Conservation (phyloP, 2,797 vertebrate species). For the Microctenopoma steveboyesi region DNA sequence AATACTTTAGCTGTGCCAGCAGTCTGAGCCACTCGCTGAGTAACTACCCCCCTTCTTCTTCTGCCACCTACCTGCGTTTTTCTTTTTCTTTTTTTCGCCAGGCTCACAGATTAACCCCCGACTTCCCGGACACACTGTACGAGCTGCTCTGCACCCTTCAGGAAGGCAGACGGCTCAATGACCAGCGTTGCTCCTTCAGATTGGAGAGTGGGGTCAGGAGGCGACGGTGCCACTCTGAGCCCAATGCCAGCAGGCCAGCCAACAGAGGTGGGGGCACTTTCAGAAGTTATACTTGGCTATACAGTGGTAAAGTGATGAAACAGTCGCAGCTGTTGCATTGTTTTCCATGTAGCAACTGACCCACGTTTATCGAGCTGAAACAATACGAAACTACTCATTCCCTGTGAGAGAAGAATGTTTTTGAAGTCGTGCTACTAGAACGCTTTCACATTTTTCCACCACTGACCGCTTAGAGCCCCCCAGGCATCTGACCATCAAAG, state of each 20-base stretch:
- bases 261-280: slow-evolving; percentile 70
- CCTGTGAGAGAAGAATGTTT: slow-evolving; percentile 11
- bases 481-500: slow-evolving; percentile 3
- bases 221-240: slow-evolving; percentile 86
- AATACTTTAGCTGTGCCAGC: slow-evolving; percentile 58
- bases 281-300: not conserved
- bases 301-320: not conserved
- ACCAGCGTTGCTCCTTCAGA: slow-evolving; percentile 87
- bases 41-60: slow-evolving; percentile 29
- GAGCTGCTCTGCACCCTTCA: slow-evolving; percentile 84
- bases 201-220: slow-evolving; percentile 64
- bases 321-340: not conserved
- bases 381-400: slow-evolving; percentile 7
- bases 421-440: not conserved
- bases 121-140: slow-evolving; percentile 84
- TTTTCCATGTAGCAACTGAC: slow-evolving; percentile 45
- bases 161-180: slow-evolving; percentile 85
- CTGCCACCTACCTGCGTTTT: slow-evolving; percentile 32
- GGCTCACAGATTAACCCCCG: slow-evolving; percentile 77
- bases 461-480: slow-evolving; percentile 7
- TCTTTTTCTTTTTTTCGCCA: slow-evolving; percentile 33
- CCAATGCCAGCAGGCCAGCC: slow-evolving; percentile 73
- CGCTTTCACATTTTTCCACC: slow-evolving; percentile 4
- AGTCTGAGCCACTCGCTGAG: slow-evolving; percentile 44
- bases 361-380: slow-evolving; percentile 25